Percentiles rank a stretch among this genome's conserved stretches.
These are phyloP conservation scores for Drosophila lacicola DNA, from an alignment of 2,888 invertebrate species.

Conservation along the genomic window DNA sequence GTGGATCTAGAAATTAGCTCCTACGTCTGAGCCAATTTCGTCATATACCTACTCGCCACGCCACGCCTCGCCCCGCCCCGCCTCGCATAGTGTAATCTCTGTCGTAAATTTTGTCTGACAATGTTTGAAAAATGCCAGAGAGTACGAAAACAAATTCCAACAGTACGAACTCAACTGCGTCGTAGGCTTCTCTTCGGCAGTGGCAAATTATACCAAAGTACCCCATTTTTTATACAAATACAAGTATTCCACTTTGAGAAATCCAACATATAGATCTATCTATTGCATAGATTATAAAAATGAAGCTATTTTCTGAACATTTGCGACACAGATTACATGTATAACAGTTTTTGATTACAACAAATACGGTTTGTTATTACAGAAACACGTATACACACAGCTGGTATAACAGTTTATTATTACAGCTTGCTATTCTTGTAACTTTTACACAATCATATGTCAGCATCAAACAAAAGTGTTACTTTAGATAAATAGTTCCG, in stretches of 20 bases:
- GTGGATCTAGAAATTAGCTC: slow-evolving; percentile 72
- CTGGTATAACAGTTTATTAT: no score
- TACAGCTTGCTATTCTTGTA: no score
- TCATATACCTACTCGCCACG: slow-evolving; percentile 34
- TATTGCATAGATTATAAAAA: no score
- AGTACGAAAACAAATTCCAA: slow-evolving; percentile 33
- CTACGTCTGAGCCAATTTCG: slow-evolving; percentile 53
- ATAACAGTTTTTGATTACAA: no score
- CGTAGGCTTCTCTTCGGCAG: background rate
- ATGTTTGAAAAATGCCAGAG: slow-evolving; percentile 52
- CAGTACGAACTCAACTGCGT: slow-evolving; percentile 7
- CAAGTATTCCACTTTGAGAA: background rate
- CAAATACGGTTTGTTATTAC: no score
- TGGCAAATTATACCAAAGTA: background rate
- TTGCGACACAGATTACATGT: no score
- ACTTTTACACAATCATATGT: no score
- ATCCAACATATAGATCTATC: slow-evolving; percentile 5
- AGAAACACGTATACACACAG: no score
- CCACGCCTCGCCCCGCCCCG: background rate
- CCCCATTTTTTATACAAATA: background rate
- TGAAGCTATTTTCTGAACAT: no score
- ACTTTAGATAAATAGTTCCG: no score
- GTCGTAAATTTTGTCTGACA: slow-evolving; percentile 59
- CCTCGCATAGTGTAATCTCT: slow-evolving; percentile 35
- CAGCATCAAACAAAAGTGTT: no score